Conservation (phyloP, 2,113 vertebrate genomes). For the Chroicocephalus ridibundus region DNA sequence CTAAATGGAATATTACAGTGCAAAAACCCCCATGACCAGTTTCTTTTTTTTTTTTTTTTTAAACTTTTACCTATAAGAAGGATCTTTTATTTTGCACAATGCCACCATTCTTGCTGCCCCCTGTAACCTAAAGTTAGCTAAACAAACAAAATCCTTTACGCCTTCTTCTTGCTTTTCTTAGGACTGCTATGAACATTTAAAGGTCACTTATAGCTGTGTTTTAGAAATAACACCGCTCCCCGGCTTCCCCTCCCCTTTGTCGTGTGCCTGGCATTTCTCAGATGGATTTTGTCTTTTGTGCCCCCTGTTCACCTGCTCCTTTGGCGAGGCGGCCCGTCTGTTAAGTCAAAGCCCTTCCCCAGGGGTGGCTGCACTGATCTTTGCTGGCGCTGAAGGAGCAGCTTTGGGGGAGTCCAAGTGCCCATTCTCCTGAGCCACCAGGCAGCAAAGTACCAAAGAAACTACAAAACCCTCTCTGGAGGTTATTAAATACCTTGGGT, state of each 20-base stretch:
- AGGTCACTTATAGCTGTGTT: background rate
- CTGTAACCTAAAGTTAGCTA: background rate
- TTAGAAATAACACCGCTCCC: background rate
- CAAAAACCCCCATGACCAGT: background rate
- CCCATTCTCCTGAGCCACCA: background rate
- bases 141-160: background rate
- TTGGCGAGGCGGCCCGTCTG: fast-evolving
- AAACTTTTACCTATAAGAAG: background rate
- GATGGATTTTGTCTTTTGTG: background rate
- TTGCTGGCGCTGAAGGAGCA: background rate
- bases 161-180: background rate
- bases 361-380: fast-evolving
- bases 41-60: no score
- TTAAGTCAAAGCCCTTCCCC: background rate
- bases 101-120: background rate
- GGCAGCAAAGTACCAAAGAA: background rate
- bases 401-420: no score
- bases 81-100: background rate
- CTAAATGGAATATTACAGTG: background rate
- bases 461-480: background rate
- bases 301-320: background rate
- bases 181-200: background rate
- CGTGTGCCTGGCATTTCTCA: background rate
- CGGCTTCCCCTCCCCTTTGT: background rate
- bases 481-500: background rate